Percentiles rank a stretch among this genome's conserved stretches.
Evolutionary conservation across 2,888 invertebrate species (phyloP).

Genomic region (Plemyria rubiginata): DNA sequence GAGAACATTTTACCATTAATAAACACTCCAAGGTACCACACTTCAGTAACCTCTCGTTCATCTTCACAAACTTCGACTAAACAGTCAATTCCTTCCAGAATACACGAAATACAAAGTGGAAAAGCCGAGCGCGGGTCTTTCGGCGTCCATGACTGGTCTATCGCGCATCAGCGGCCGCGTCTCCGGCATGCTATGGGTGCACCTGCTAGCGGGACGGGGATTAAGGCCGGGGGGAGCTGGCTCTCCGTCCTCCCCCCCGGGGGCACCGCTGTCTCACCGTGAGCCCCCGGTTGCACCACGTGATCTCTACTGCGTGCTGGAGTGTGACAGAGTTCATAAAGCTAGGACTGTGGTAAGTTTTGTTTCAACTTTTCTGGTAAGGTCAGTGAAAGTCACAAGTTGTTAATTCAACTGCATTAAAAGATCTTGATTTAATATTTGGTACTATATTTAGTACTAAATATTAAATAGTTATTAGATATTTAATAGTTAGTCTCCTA

Average conservation of each 20-base stretch:
- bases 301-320: constrained; percentile 98
- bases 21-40: too few species aligned
- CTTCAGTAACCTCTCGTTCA: too few species aligned
- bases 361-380: too few species aligned
- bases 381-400: too few species aligned
- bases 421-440: too few species aligned
- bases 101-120: constrained; percentile 96
- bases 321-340: constrained; percentile 98
- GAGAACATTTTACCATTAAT: too few species aligned
- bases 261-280: constrained; percentile 80
- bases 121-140: constrained; percentile 86
- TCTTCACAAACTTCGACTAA: too few species aligned
- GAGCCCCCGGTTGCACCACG: constrained; percentile 83
- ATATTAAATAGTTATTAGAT: too few species aligned
- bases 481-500: too few species aligned
- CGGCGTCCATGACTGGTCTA: constrained; percentile 83
- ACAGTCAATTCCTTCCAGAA: constrained; percentile 78
- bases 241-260: constrained; percentile 89
- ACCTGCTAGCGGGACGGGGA: constrained; percentile 94
- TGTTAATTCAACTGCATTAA: too few species aligned
- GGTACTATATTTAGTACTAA: too few species aligned
- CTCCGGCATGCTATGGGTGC: constrained; percentile 96
- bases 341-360: constrained; percentile 94
- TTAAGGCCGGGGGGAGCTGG: constrained; percentile 89
- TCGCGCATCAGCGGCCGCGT: constrained; percentile 84